Evolutionary conservation across 2,113 vertebrate species (phyloP).

Genomic region (Myotis brandtii): DNA sequence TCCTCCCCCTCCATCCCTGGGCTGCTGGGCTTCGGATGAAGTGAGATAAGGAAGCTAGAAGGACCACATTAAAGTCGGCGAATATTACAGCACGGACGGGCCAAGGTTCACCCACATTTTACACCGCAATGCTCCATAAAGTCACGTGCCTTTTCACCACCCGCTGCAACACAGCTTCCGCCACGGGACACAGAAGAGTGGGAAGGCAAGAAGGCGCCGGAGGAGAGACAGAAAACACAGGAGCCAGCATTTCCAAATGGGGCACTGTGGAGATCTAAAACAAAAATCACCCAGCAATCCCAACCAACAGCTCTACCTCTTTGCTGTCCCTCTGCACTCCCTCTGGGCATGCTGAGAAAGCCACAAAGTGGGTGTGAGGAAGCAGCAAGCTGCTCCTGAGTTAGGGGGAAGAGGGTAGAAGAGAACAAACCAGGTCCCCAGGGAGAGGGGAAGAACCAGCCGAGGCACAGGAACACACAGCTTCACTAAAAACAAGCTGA

Average conservation of each 20-base stretch:
- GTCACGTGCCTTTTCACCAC: neutral
- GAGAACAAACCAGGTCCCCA: neutral
- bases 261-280: neutral
- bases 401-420: too few relatives aligned
- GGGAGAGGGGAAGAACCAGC: neutral
- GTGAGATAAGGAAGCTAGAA: neutral
- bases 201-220: fast-evolving
- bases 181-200: neutral
- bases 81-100: neutral
- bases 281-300: neutral
- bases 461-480: neutral
- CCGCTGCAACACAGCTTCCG: neutral
- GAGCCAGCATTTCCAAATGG: neutral
- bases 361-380: neutral
- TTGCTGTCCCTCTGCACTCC: neutral
- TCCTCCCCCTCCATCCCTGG: neutral
- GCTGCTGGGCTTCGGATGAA: neutral
- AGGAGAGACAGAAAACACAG: neutral
- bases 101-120: neutral
- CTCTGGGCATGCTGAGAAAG: neutral
- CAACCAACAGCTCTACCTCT: neutral
- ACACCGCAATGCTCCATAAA: neutral
- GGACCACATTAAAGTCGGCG: neutral
- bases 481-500: neutral
- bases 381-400: neutral